A percentile compares a stretch with the other conserved stretches of the same genome.
Conservation (phyloP, 2,113 vertebrate genomes). For the Leucosticte australis region DNA sequence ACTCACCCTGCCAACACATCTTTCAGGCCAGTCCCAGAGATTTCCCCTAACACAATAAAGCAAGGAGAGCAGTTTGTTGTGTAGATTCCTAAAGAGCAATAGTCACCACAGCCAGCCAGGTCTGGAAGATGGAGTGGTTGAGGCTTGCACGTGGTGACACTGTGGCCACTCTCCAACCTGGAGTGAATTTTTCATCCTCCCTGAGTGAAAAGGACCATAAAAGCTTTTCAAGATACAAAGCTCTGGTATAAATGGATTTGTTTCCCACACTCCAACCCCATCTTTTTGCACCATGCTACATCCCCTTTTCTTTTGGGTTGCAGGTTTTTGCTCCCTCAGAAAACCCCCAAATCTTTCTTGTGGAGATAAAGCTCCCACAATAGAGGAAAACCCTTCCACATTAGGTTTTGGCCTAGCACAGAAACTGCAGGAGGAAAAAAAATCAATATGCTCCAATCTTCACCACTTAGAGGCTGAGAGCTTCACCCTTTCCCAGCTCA, state of each 20-base stretch:
- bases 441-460: background rate
- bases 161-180: background rate
- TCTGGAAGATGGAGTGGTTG: background rate
- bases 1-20: background rate
- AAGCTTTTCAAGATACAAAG: background rate
- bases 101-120: background rate
- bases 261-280: background rate
- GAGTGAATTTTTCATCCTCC: background rate
- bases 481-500: background rate
- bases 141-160: background rate
- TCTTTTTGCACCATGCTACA: background rate
- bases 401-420: background rate
- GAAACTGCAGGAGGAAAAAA: background rate
- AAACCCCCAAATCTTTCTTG: background rate
- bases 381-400: background rate
- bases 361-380: background rate
- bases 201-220: background rate
- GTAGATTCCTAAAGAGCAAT: background rate
- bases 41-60: background rate
- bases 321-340: background rate
- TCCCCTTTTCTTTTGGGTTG: background rate
- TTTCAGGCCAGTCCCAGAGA: background rate
- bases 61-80: background rate
- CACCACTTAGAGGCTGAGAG: background rate
- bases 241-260: rapidly evolving